Evolutionary conservation across 2,797 vertebrate genomes (phyloP), one percentile per base, ranked within the genome.

Genomic region (Pseudochaenichthys georgianus): DNA sequence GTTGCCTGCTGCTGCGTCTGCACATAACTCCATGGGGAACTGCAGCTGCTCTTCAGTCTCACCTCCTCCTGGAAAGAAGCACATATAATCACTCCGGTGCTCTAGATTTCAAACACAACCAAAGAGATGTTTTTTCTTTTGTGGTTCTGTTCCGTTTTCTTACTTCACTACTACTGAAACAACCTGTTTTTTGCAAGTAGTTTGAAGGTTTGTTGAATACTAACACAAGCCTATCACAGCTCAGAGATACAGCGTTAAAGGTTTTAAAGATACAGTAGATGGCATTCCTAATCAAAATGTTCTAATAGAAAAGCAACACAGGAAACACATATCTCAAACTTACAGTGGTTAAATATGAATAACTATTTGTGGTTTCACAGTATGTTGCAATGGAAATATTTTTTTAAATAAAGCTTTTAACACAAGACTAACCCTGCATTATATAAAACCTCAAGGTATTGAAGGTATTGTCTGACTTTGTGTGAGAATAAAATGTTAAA

Each of bases 21-120:
- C 94, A 51, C 92, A 96, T 84, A 99, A 95, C 88, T 99, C 98
- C 94, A 99, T 11, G 0, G 97, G 91, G 88, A 99, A 99, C 66
- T 99, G 98, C 46, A 99, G 95, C 78, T 97, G 97, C 54, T 99
- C 98, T 72, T 99, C 98, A 12, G 94, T 96, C 82, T 99, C 98
- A 70, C 93, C 85, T 71, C 94, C 95, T 47, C 93, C 97, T 97
- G 78, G 65, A 75, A 86, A 81, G 38, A 73, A 3, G 78, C 9
- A 45, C 31, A 59, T 2, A 66, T 13, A 58, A 19, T 54, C 12
- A 72, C 3, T 16, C 28, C 38, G 7, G 13, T 43, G 16, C n/a
- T 62, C 71, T n/a, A 23, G 54, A 58, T 58, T 41, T 62, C 12
- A 60, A 70, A 50, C 6, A 55, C 15, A 65, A 47, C 2, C n/a